Conservation (phyloP, 2,888 invertebrate species). For the Yponomeuta plumbellus region DNA sequence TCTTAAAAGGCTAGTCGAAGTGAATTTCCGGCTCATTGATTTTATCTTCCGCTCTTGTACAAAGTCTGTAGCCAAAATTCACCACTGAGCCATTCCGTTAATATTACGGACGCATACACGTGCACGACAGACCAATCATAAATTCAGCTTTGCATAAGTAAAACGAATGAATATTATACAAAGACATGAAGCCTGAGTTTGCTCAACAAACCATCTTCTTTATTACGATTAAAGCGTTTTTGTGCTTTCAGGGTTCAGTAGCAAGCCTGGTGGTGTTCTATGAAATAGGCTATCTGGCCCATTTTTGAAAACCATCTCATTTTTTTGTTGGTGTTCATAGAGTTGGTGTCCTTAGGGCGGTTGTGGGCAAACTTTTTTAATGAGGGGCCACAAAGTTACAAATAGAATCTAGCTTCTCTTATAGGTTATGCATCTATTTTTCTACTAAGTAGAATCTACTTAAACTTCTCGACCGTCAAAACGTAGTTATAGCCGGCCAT, state of each 20-base stretch:
- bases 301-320: no score
- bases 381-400: no score
- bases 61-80: no score
- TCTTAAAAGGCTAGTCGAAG: constrained; percentile 18
- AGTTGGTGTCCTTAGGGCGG: no score
- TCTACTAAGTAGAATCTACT: no score
- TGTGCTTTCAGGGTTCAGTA: neutral
- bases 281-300: no score
- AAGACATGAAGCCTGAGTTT: neutral
- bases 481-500: no score
- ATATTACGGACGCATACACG: neutral
- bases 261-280: neutral
- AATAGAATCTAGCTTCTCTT: no score
- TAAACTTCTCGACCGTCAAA: no score
- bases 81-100: neutral
- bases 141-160: constrained; percentile 26
- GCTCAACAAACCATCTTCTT: constrained; percentile 9
- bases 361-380: no score
- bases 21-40: constrained; percentile 8
- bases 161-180: constrained; percentile 27
- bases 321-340: no score
- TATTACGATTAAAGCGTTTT: neutral
- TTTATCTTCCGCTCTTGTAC: neutral
- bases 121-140: constrained; percentile 15
- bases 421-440: no score